Base-by-base conservation (phyloP, 2,113 vertebrate genomes). In the Anas platyrhynchos region DNA sequence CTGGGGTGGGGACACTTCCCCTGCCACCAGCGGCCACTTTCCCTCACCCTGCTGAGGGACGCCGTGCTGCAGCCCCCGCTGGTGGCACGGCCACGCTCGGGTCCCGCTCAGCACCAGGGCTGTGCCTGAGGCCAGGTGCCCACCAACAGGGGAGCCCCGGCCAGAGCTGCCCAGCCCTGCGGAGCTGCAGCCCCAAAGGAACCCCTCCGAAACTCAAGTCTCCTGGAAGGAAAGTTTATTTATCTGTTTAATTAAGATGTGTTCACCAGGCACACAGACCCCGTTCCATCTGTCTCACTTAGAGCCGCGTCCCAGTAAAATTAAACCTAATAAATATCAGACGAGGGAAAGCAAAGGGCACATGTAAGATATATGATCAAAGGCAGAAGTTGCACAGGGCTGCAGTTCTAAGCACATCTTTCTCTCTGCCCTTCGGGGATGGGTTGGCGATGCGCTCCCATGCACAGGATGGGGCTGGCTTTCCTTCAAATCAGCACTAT, bases 191-290 rank as follows among this genome's bases (percentile, higher is more conserved):
- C 69, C 89, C 86, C 23, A 5, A 82, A 62, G 55, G 77, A 96
- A 85, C 93, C 93, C 94, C 97, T 95, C 97, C 13, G 1, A 93
- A 96, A 94, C 93, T 63, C 65, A 93, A 95, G 91, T 43, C 79
- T 61, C 89, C 90, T 86, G 94, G 95, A 96, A 96, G 85, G 95
- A 94, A 97, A 97, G 97, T 97, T 98, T 98, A 98, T 98, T 98
- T 98, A 98, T 98, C 97, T 98, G 97, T 98, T 98, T 98, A 98
- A 98, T 98, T 98, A 98, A 98, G 98, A 98, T 91, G 96, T 95
- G 55, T 95, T 97, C 97, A 94, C 97, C 96, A 96, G 97, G 97
- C 95, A 62, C 98, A 73, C 95, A 95, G 94, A 94, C 95, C 93
- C 83, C 15, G 91, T 94, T 96, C 97, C 95, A 98, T 98, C 96